A percentile compares a stretch with the other conserved stretches of the same genome.
Conservation (phyloP, 2,797 vertebrate genomes). For the Poeciliopsis gracilis region DNA sequence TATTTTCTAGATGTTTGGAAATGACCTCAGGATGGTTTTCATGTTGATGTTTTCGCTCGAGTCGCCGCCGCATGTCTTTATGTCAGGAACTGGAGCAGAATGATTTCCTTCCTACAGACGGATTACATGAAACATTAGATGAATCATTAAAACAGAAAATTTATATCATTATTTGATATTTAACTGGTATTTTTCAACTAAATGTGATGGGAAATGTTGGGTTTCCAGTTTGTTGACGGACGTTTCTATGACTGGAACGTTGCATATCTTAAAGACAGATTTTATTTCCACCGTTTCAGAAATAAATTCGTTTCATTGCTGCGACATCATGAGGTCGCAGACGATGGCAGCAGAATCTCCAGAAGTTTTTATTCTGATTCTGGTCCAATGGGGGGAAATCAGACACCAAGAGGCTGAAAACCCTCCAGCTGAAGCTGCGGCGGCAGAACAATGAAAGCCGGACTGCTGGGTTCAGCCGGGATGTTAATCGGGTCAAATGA, state of each 20-base stretch:
- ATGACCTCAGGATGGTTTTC: background rate
- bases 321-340: background rate
- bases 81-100: conserved; percentile 2
- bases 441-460: conserved; percentile 50
- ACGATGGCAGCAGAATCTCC: background rate
- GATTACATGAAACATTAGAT: background rate
- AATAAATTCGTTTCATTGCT: background rate
- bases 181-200: background rate
- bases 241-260: background rate
- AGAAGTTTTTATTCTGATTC: background rate
- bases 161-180: background rate
- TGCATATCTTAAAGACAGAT: background rate
- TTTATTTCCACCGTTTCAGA: background rate
- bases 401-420: conserved; percentile 5
- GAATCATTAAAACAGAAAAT: background rate
- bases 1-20: conserved; percentile 24
- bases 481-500: conserved; percentile 80
- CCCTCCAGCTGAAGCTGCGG: conserved; percentile 41
- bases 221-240: background rate
- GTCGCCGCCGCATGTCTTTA: conserved; percentile 1
- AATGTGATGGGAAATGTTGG: background rate
- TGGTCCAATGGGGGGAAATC: background rate
- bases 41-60: background rate
- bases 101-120: conserved; percentile 22
- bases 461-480: conserved; percentile 77